Base-by-base conservation (phyloP, 2,888 invertebrate genomes). In the Phengaris arion region DNA sequence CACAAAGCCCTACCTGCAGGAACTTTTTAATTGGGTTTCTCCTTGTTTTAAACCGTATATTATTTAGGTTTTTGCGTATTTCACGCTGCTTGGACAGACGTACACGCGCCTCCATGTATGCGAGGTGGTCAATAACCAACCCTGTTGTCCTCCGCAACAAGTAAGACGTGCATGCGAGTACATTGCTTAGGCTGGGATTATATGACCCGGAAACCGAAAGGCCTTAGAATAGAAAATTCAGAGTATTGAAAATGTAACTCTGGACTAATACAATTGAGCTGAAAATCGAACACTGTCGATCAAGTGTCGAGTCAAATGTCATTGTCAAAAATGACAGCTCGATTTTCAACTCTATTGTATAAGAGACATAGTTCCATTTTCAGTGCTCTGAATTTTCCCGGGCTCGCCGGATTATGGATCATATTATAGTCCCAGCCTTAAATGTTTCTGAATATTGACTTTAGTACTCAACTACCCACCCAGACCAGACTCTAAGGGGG, bases 41-140 rank as follows among this genome's bases (percentile, higher is more conserved):
- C 51, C 64, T 59, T 57, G 75, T 70, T 75, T 74, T 69, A 78
- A 76, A 64, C 72, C 73, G 64, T 68, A 54, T 80, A 80, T 83
- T 81, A 84, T 80, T 80, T 86, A 92, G 89, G 89, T 92, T 82
- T 86, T 92, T 88, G 85, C 83, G 77, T 87, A 86, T 89, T 87
- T 90, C 86, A 89, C 84, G 93, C 93, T 89, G 92, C 92, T 87
- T 84, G 92, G 91, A 91, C 97, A 98, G 98, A 97, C 96, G 81
- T 98, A 98, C 94, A 97, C 97, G 85, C 96, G 97, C 89, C 95
- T 98, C 82, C 97, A 98, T 94, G 97, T 97, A 89, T 98, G 97
- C 94, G 96, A 97, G 87, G 92, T 95, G 86, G 96, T 97, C 94
- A 97, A 96, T 96, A 97, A 96, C 91, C 95, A 95, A 84, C 96